These are phyloP conservation scores for Ophioninae sp. DNA, from an alignment of 2,888 invertebrate genomes.

Conservation along the genomic window DNA sequence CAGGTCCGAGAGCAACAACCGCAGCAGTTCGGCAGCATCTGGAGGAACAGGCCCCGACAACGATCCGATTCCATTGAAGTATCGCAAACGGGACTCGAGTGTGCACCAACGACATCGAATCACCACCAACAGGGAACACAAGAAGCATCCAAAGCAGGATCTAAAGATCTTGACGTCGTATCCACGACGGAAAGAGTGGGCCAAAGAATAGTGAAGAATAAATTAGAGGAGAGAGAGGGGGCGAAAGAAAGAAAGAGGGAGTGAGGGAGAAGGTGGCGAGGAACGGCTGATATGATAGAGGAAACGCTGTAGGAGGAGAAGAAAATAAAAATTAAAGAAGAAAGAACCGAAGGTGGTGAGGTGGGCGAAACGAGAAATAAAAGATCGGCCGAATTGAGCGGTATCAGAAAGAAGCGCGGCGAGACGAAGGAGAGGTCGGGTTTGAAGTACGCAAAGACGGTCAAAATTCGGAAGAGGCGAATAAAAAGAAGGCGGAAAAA, in stretches of 20 bases:
- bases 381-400: slow-evolving; percentile 60
- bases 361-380: slow-evolving; percentile 58
- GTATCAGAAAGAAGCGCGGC: slow-evolving; percentile 51
- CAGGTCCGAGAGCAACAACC: slow-evolving; percentile 63
- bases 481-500: slow-evolving; percentile 65
- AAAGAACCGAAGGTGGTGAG: slow-evolving; percentile 56
- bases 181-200: slow-evolving; percentile 77
- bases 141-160: slow-evolving; percentile 56
- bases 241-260: slow-evolving; percentile 66
- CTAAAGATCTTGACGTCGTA: slow-evolving; percentile 76
- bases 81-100: slow-evolving; percentile 73
- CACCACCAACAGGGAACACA: slow-evolving; percentile 70
- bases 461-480: slow-evolving; percentile 60
- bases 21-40: slow-evolving; percentile 63
- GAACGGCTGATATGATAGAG: slow-evolving; percentile 56
- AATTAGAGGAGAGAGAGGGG: slow-evolving; percentile 66
- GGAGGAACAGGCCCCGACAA: slow-evolving; percentile 69
- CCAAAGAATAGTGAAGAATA: slow-evolving; percentile 77
- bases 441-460: slow-evolving; percentile 65
- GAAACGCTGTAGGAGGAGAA: slow-evolving; percentile 60
- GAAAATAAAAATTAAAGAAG: slow-evolving; percentile 61
- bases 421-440: slow-evolving; percentile 63
- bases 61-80: slow-evolving; percentile 71
- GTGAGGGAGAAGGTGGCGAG: slow-evolving; percentile 68
- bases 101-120: slow-evolving; percentile 74